Percentiles rank a stretch among this genome's conserved stretches.
phyloP scores from a whole-genome alignment of 1,140 invertebrate species.

The Polypedilum vanderplanki region DNA sequence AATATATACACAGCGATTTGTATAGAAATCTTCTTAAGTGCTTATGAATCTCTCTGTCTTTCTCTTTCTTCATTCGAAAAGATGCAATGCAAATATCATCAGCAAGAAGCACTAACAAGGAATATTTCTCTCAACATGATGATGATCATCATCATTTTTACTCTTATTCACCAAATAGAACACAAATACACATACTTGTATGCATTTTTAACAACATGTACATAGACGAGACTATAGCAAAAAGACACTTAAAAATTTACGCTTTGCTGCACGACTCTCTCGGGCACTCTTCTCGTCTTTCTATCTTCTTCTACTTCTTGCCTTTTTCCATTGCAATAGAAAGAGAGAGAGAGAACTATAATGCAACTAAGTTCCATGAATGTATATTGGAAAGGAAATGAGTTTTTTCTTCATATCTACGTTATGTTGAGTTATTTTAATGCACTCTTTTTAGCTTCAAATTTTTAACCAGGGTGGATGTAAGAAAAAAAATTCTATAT shows the following conservation, averaged over 20 bases:
- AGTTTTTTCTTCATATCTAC: not conserved
- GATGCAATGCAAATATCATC: too few species aligned
- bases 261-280: not conserved
- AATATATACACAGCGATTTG: too few species aligned
- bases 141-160: not conserved
- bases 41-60: too few species aligned
- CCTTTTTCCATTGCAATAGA: too few species aligned
- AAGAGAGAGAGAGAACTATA: too few species aligned
- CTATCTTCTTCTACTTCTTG: too few species aligned
- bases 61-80: too few species aligned
- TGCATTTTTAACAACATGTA: not conserved
- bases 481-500: too few species aligned
- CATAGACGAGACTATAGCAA: not conserved
- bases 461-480: too few species aligned
- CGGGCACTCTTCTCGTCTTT: not conserved
- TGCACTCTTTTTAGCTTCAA: not conserved
- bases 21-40: too few species aligned
- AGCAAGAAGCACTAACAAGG: not conserved
- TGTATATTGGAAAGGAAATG: not conserved
- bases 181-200: too few species aligned
- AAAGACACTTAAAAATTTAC: constrained; percentile 6
- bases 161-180: not conserved
- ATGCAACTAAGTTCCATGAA: too few species aligned
- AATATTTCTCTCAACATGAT: not conserved
- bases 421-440: not conserved